A percentile compares a stretch with the other conserved stretches of the same genome.
Conservation (phyloP, 2,888 invertebrate species). For the Cheilosia grossa region DNA sequence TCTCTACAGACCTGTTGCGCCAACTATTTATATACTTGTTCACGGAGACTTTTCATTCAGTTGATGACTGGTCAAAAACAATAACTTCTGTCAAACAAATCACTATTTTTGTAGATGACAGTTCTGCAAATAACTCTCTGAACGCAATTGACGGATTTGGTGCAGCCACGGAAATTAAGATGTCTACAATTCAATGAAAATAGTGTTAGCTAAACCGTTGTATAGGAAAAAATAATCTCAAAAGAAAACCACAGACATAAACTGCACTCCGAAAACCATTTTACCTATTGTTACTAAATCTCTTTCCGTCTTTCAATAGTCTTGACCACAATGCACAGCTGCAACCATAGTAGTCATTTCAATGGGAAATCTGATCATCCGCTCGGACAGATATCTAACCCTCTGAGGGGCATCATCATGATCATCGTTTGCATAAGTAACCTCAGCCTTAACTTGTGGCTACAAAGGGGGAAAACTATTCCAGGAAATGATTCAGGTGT, state of each 20-base stretch:
- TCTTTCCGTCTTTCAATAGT: slow-evolving; percentile 46
- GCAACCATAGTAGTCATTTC: slow-evolving; percentile 27
- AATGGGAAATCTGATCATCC: slow-evolving; percentile 58
- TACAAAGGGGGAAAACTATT: slow-evolving; percentile 6
- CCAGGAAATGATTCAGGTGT: slow-evolving; percentile 43
- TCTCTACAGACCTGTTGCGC: too few relatives aligned
- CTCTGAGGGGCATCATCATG: slow-evolving; percentile 10
- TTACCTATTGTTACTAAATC: slow-evolving; percentile 36
- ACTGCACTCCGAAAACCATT: slow-evolving; percentile 23
- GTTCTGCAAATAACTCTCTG: too few relatives aligned
- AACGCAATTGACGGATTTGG: too few relatives aligned
- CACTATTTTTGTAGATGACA: too few relatives aligned
- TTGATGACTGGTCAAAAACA: too few relatives aligned
- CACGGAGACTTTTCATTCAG: too few relatives aligned
- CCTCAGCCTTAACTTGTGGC: slow-evolving; percentile 62
- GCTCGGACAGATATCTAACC: slow-evolving; percentile 30
- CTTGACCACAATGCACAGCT: slow-evolving; percentile 64
- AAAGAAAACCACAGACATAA: slow-evolving; percentile 37
- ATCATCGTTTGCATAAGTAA: slow-evolving; percentile 24
- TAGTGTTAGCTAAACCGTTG: neutral
- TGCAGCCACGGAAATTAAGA: too few relatives aligned
- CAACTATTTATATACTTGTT: too few relatives aligned
- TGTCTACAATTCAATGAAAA: too few relatives aligned
- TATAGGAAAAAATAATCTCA: neutral
- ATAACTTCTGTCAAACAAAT: too few relatives aligned